A percentile compares a stretch with the other conserved stretches of the same genome.
phyloP scores from a whole-genome alignment of 2,797 vertebrate species.

The Hylomyscus alleni region DNA sequence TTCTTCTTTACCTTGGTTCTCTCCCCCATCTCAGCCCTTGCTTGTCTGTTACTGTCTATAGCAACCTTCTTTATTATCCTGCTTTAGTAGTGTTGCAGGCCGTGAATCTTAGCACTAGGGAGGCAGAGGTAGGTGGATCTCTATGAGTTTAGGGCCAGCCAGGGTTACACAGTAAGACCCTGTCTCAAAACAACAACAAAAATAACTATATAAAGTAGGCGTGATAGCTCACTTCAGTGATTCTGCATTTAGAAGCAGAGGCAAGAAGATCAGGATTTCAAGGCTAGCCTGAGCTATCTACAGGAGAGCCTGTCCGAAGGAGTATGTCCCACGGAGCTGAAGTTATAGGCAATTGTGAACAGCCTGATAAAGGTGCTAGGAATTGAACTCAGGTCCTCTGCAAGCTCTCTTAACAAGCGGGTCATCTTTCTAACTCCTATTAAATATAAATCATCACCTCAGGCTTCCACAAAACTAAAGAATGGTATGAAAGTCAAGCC shows the following conservation, averaged over 20 bases:
- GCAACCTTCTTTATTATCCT: conserved; percentile 92
- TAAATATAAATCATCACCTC: background rate
- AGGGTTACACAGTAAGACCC: background rate
- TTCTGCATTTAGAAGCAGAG: background rate
- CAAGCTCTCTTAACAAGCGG: background rate
- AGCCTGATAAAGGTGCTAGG: background rate
- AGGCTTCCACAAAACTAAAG: background rate
- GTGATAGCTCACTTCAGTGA: background rate
- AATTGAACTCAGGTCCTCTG: too few relatives aligned
- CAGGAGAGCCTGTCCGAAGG: background rate
- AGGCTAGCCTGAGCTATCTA: background rate
- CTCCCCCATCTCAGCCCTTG: too few relatives aligned
- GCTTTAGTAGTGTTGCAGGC: conserved; percentile 52
- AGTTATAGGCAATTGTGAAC: background rate
- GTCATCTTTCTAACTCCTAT: background rate
- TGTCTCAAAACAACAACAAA: background rate
- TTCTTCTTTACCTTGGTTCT: too few relatives aligned
- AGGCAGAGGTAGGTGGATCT: too few relatives aligned
- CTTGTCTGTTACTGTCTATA: too few relatives aligned
- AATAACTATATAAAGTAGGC: background rate
- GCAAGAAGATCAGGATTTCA: background rate
- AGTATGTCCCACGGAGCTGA: background rate
- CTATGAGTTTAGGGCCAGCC: background rate
- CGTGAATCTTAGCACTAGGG: background rate
- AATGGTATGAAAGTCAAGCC: background rate